Base-by-base conservation (phyloP, 2,113 vertebrate species). In the Alligator sinensis region DNA sequence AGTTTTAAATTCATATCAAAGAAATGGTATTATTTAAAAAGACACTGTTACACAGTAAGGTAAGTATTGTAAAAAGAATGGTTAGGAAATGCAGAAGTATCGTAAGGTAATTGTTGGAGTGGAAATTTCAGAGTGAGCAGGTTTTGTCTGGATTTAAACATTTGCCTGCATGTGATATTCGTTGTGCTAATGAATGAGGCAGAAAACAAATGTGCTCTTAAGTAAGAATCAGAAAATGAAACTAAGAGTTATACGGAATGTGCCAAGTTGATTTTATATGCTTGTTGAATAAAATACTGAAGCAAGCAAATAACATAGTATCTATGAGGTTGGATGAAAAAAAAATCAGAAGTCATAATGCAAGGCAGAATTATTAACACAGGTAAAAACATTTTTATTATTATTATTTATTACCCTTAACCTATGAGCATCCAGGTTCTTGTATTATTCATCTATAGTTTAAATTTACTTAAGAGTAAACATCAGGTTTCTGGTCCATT, bases 1-100 rank as follows among this genome's bases (percentile, higher is more conserved):
- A 95, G 92, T 92, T 96, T 96, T 94, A 95, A 94, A 91, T 96
- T 87, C 78, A 84, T 97, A 96, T 95, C 87, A 88, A 94, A 96
- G 92, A 47, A 93, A 92, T 93, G 90, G 88, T 97, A 95, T 96
- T 96, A 93, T 93, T 95, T 96, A 95, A 96, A 97, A 77, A 74
- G 92, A 93, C 89, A 82, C 84, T 94, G 89, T 96, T 93, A 94
- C 81, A 70, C 88, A 91, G 92, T 61, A 96, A 93, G 93, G 93
- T 93, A 91, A 90, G 84, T 94, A 93, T 95, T 95, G 92, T 96
- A 76, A 88, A 95, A 95, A 91, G 94, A 95, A 96, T 95, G 90
- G 90, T 96, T 93, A 96, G 92, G 87, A 94, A 91, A 96, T 90
- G 5, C 90, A 96, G 95, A 96, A 97, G 80, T 95, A 94, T 84